Conservation (phyloP, 2,888 invertebrate genomes). For the Dascillus cervinus region DNA sequence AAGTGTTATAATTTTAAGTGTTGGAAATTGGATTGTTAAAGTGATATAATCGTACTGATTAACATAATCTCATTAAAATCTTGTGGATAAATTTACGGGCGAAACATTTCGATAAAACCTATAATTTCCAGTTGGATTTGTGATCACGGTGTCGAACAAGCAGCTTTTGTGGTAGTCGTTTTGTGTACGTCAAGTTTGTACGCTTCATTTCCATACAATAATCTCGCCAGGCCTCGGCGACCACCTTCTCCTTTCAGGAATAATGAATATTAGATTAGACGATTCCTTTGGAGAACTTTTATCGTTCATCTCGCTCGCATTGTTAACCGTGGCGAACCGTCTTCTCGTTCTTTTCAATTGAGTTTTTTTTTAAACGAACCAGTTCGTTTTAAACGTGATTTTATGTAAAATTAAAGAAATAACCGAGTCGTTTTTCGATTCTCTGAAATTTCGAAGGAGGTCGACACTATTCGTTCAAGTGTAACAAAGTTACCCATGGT, state of each 20-base stretch:
- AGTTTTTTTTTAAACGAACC: too few relatives aligned
- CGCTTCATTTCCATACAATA: slow-evolving; percentile 14
- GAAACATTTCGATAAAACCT: slow-evolving; percentile 8
- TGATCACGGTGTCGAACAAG: not conserved
- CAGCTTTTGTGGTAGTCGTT: slow-evolving; percentile 4
- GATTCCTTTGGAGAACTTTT: slow-evolving; percentile 1
- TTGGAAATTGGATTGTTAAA: too few relatives aligned
- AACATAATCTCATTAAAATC: too few relatives aligned
- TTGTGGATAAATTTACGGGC: too few relatives aligned
- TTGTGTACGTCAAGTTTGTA: slow-evolving; percentile 4
- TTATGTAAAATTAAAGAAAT: too few relatives aligned
- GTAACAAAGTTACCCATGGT: too few relatives aligned
- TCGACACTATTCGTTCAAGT: too few relatives aligned
- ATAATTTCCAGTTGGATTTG: too few relatives aligned
- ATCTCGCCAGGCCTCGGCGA: slow-evolving; percentile 6
- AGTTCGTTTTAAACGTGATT: too few relatives aligned
- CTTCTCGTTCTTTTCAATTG: slow-evolving; percentile 5
- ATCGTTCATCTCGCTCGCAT: slow-evolving; percentile 10
- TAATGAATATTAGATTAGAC: slow-evolving; percentile 9
- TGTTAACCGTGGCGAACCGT: slow-evolving; percentile 7
- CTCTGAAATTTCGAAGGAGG: slow-evolving; percentile 6
- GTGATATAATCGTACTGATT: too few relatives aligned
- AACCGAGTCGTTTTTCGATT: slow-evolving; percentile 7
- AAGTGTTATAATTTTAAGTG: too few relatives aligned
- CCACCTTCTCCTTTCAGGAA: slow-evolving; percentile 8